Evolutionary conservation across 2,113 vertebrate species (phyloP).

Genomic region (Nanorana parkeri): DNA sequence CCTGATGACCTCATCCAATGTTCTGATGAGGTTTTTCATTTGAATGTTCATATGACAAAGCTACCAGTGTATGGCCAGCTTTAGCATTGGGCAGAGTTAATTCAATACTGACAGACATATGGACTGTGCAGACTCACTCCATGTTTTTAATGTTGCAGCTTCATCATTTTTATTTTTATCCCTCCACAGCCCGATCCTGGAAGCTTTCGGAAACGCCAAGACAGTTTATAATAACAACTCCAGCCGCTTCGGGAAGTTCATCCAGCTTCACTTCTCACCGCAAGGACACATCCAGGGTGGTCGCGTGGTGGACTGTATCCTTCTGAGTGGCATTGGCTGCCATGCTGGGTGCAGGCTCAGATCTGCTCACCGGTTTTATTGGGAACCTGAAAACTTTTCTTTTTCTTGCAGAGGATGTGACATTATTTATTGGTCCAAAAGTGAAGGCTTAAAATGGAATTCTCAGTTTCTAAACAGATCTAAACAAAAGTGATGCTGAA

Average conservation of each 20-base stretch:
- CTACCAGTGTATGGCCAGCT: too few relatives aligned
- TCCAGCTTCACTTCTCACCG: constrained; percentile 90
- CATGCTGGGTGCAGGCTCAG: background rate
- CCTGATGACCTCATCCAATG: too few relatives aligned
- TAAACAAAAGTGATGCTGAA: background rate
- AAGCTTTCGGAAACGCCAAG: constrained; percentile 91
- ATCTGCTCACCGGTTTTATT: background rate
- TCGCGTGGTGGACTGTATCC: constrained; percentile 91
- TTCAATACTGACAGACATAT: too few relatives aligned
- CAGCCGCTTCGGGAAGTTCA: constrained; percentile 92
- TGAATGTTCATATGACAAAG: too few relatives aligned
- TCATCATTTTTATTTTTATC: constrained; percentile 12
- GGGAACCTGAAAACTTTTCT: background rate
- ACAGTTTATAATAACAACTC: constrained; percentile 95
- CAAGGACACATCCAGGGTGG: constrained; percentile 90
- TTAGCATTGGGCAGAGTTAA: too few relatives aligned
- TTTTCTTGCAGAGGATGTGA: background rate
- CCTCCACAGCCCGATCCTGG: constrained; percentile 85
- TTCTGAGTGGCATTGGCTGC: constrained; percentile 54
- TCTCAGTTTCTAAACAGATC: constrained; percentile 10
- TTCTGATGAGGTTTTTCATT: too few relatives aligned
- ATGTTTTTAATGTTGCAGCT: too few relatives aligned
- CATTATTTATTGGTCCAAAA: background rate
- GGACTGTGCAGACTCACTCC: too few relatives aligned
- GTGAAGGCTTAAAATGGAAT: constrained; percentile 1